Conservation (phyloP, 1,140 invertebrate species). For the Conus ventricosus region DNA sequence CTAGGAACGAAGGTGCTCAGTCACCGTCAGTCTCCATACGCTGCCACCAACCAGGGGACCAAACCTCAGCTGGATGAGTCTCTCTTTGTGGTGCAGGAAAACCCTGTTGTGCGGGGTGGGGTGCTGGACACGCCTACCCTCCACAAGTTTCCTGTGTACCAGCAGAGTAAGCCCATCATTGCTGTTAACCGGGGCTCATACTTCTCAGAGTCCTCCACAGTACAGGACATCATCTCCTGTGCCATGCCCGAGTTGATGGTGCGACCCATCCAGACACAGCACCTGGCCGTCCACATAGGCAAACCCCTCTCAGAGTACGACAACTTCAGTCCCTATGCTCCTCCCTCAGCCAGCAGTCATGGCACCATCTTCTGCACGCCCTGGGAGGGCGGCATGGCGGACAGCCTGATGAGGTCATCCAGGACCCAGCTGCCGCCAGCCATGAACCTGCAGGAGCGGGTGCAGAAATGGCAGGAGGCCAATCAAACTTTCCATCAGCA, state of each 20-base stretch:
- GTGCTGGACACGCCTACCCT: constrained; percentile 42
- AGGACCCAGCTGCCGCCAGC: constrained; percentile 50
- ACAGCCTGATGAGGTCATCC: constrained; percentile 78
- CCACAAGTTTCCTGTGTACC: constrained; percentile 63
- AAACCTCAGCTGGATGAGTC: constrained; percentile 29
- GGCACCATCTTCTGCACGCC: constrained; percentile 89
- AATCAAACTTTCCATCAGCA: constrained; percentile 46
- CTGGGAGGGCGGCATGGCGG: constrained; percentile 88
- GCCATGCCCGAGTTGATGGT: constrained; percentile 73
- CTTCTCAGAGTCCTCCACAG: constrained; percentile 71
- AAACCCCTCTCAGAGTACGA: constrained; percentile 85
- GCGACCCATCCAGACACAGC: constrained; percentile 54
- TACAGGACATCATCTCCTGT: constrained; percentile 75
- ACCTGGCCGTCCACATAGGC: constrained; percentile 58
- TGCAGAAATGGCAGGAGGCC: constrained; percentile 62
- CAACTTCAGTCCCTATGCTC: constrained; percentile 64
- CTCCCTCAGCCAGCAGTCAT: constrained; percentile 73
- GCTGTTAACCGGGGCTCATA: constrained; percentile 45
- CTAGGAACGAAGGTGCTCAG: constrained; percentile 44
- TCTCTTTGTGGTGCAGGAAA: constrained; percentile 2
- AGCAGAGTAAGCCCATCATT: constrained; percentile 18
- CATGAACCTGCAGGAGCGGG: constrained; percentile 61
- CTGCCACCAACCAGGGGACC: not conserved
- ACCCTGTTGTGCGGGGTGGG: not conserved
- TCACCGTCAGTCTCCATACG: constrained; percentile 25